These are phyloP conservation scores for Eupithecia insigniata DNA, from an alignment of 2,888 invertebrate genomes.

Conservation along the genomic window DNA sequence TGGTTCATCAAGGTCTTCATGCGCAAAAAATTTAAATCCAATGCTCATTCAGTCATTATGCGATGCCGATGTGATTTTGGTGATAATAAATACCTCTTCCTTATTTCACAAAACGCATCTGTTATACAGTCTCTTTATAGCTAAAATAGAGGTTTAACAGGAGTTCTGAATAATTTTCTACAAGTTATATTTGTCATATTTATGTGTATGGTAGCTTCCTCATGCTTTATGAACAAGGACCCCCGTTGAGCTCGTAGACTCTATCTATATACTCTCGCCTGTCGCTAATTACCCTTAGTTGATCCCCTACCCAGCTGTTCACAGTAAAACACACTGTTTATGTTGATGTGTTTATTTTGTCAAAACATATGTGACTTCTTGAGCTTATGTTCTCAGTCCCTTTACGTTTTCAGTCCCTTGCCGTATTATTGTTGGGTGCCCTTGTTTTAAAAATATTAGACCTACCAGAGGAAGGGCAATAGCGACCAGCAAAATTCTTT, in stretches of 20 bases:
- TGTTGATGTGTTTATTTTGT: constrained; percentile 1
- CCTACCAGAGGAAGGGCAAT: too few relatives aligned
- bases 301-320: constrained; percentile 13
- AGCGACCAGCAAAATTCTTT: too few relatives aligned
- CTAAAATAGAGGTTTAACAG: too few relatives aligned
- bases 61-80: too few relatives aligned
- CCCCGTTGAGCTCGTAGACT: constrained; percentile 1
- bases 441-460: background rate
- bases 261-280: constrained; percentile 26
- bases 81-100: too few relatives aligned
- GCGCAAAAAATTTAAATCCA: too few relatives aligned
- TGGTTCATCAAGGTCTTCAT: too few relatives aligned
- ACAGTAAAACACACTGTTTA: constrained; percentile 38
- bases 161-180: too few relatives aligned
- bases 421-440: background rate
- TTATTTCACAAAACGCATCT: too few relatives aligned
- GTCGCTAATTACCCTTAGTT: constrained; percentile 43
- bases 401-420: background rate
- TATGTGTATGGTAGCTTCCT: background rate
- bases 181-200: background rate
- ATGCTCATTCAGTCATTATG: too few relatives aligned
- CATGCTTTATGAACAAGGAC: background rate
- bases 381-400: background rate
- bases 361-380: constrained; percentile 6
- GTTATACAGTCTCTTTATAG: too few relatives aligned